Evolutionary conservation across 2,888 invertebrate species (phyloP).

Genomic region (Drosophila gaucha): DNA sequence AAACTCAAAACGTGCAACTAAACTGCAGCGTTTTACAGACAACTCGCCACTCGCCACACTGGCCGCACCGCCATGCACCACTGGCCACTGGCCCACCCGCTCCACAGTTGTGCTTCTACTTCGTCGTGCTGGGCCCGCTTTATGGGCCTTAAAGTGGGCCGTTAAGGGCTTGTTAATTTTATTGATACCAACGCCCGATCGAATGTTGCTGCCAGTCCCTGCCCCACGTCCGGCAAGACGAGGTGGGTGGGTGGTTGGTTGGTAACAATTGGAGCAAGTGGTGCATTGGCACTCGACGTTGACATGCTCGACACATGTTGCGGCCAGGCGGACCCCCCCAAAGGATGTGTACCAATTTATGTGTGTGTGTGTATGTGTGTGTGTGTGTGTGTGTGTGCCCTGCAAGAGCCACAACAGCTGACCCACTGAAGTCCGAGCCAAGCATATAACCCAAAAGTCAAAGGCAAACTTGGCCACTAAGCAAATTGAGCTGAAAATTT

Average conservation of each 20-base stretch:
- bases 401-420: conserved; percentile 12
- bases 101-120: conserved; percentile 12
- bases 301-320: conserved; percentile 53
- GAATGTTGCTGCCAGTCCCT: conserved; percentile 7
- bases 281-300: conserved; percentile 38
- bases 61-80: conserved; percentile 19
- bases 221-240: not conserved
- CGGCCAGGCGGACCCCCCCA: conserved; percentile 9
- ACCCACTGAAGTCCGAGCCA: conserved; percentile 11
- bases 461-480: conserved; percentile 23
- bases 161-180: conserved; percentile 67
- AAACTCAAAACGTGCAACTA: conserved; percentile 70
- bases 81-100: not conserved
- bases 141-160: conserved; percentile 61
- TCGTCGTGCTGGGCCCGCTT: conserved; percentile 24
- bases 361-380: conserved; percentile 3
- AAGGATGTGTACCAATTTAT: conserved; percentile 18
- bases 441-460: conserved; percentile 22
- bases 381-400: not conserved
- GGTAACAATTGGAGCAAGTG: conserved; percentile 31
- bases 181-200: conserved; percentile 58
- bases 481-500: conserved; percentile 16
- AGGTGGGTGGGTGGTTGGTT: not conserved
- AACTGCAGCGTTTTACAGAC: conserved; percentile 57
- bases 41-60: conserved; percentile 43